Evolutionary conservation across 1,140 invertebrate genomes (phyloP).

Genomic region (Rhyzopertha dominica): DNA sequence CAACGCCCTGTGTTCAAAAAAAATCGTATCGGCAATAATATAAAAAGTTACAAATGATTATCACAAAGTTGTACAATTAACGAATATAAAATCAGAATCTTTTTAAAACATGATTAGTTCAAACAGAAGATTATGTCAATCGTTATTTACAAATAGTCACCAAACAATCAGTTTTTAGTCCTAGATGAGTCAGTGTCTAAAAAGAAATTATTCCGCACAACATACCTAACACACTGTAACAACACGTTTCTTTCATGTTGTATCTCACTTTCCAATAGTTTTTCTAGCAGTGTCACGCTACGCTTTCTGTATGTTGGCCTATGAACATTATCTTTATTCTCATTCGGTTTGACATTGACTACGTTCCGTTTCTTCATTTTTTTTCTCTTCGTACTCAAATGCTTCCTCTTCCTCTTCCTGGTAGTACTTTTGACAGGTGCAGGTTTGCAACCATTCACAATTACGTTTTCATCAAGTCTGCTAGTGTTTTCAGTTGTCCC

Average conservation of each 20-base stretch:
- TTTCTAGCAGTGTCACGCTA: slow-evolving; percentile 50
- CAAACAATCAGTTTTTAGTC: too few relatives aligned
- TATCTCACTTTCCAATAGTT: slow-evolving; percentile 57
- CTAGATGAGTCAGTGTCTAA: background rate
- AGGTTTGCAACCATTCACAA: slow-evolving; percentile 10
- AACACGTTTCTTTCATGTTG: slow-evolving; percentile 68
- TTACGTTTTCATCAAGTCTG: slow-evolving; percentile 5
- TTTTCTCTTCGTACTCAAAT: slow-evolving; percentile 19
- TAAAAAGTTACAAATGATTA: too few relatives aligned
- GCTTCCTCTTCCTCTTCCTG: slow-evolving; percentile 5
- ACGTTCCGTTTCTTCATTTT: slow-evolving; percentile 16
- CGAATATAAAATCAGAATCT: too few relatives aligned
- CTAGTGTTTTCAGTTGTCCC: background rate
- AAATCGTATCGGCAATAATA: too few relatives aligned
- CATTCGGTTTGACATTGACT: slow-evolving; percentile 11
- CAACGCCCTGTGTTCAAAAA: too few relatives aligned
- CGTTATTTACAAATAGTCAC: too few relatives aligned
- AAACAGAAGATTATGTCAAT: too few relatives aligned
- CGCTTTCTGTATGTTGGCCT: slow-evolving; percentile 25
- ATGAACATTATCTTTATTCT: slow-evolving; percentile 17
- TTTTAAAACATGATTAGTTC: too few relatives aligned
- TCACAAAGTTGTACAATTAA: too few relatives aligned
- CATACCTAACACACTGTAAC: slow-evolving; percentile 68
- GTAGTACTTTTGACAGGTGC: slow-evolving; percentile 10
- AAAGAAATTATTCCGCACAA: slow-evolving; percentile 68